phyloP scores from a whole-genome alignment of 1,140 invertebrate species.

The Physella acuta region DNA sequence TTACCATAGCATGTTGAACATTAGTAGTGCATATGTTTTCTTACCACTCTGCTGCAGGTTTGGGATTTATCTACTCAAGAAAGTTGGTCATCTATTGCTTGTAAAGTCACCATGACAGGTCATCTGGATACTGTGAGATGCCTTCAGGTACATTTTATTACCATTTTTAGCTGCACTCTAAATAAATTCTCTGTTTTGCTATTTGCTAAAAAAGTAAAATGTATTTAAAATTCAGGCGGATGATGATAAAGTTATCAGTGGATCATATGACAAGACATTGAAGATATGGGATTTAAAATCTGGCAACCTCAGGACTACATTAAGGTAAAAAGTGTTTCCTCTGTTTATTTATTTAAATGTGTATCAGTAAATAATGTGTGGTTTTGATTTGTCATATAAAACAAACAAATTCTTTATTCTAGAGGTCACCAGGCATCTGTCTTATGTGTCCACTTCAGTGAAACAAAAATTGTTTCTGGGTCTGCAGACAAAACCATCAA shows the following conservation, averaged over 20 bases:
- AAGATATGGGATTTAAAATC: constrained; percentile 63
- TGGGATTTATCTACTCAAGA: constrained; percentile 64
- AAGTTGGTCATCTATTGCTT: constrained; percentile 65
- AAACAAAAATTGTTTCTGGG: constrained; percentile 64
- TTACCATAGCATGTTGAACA: too few relatives aligned
- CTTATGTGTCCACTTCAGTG: constrained; percentile 64
- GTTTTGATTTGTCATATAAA: too few relatives aligned
- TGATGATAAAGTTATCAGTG: constrained; percentile 63
- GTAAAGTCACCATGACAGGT: constrained; percentile 65
- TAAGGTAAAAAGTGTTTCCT: constrained; percentile 47
- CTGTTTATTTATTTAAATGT: too few relatives aligned
- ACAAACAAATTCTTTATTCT: constrained; percentile 37
- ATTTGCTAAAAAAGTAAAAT: too few relatives aligned
- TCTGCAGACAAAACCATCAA: constrained; percentile 66
- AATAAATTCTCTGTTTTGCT: too few relatives aligned
- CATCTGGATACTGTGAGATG: constrained; percentile 64
- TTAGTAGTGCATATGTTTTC: too few relatives aligned
- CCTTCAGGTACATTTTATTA: constrained; percentile 55
- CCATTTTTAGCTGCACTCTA: too few relatives aligned
- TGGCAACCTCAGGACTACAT: constrained; percentile 59
- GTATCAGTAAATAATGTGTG: too few relatives aligned
- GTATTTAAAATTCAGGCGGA: constrained; percentile 63
- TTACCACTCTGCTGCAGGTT: too few relatives aligned
- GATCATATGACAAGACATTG: constrained; percentile 64
- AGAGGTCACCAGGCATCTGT: constrained; percentile 64